Evolutionary conservation across 1,140 invertebrate species (phyloP), one percentile per base, ranked within the genome.

Genomic region (Diprion similis): DNA sequence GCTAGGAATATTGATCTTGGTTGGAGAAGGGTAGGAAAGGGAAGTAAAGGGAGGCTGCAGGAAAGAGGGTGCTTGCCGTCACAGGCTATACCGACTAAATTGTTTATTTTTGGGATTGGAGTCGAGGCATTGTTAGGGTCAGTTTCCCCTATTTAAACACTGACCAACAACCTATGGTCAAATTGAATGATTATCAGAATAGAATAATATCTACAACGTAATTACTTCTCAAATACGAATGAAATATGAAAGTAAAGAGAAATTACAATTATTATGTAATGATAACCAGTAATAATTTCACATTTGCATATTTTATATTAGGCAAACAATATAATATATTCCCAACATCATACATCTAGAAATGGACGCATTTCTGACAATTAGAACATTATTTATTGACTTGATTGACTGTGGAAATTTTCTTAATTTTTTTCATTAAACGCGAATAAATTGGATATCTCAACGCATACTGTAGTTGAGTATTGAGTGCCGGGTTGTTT

Each of bases 1-100:
- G 79, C 77, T 82, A 81, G 82, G 75, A 87, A 85, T 87, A 87
- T 87, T 86, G 86, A 87, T 87, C 82, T 86, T 84, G 69, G 71
- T 78, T 75, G 72, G 73, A 80, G 64, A 75, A 73, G 71, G 68
- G 71, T 81, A 78, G 73, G 67, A 70, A 70, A 70, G 69, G 69
- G 19, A 19, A 37, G 76, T 66, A 79, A 80, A 80, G 83, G 81
- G 82, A 71, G 77, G 73, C 17, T 19, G 19, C 24, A 37, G 24
- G 18, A 45, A 17, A 17, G 19, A 37, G 37, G 46, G 19, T 48
- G 69, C 51, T 59, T 17, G n/a, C 9, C 51, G n/a, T 17, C 51
- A 37, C 24, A 13, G 51, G n/a, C 51, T 59, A 59, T 8, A 13
- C 6, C 3, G 51, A 59, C 51, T 78, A 78, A 73, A 79, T 81